Base-by-base conservation (phyloP, 1,140 invertebrate species). In the Batillaria attramentaria region DNA sequence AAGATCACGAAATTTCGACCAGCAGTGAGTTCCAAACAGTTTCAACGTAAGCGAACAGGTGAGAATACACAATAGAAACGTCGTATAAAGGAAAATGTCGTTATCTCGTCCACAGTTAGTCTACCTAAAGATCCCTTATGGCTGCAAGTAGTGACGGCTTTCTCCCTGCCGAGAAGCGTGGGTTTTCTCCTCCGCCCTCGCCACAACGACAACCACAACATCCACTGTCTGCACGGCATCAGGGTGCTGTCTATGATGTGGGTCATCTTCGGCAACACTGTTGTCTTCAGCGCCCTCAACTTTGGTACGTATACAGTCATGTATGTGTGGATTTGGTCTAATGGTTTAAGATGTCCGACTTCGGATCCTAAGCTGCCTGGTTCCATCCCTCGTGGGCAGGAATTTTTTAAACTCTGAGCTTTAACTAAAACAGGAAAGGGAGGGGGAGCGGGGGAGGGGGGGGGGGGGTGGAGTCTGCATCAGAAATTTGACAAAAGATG, bases 141-240 rank as follows among this genome's bases (percentile, higher is more conserved):
- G 72, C 72, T 65, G 66, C 70, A 31, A 70, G 73, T 78, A 31
- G 70, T 18, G 10, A 43, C 39, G 66, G 77, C 54, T 39, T 81
- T 65, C 46, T 81, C 43, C 66, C 10, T 70, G 37, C 77, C 31
- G 33, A 42, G 3, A 70, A 81, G 46, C 31, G 20, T 43, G 20
- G 8, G 16, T 41, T 42, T 33, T 20, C 42, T 75, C 35, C 35
- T 65, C n/a, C 33, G 37, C 24, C 35, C 33, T 8, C 35, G 57
- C n/a, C 42, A 50, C 20, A 31, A 35, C 41, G 33, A 4, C 18
- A 18, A 28, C 13, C 24, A 37, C 73, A 75, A n/a, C 37, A 31
- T 81, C 6, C 54, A 37, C 37, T 78, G 69, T 46, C 70, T 81
- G 28, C 77, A 81, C 66, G 80, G 80, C 62, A 81, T 81, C 4